Conservation (phyloP, 2,797 vertebrate species). For the Danio kyathit region DNA sequence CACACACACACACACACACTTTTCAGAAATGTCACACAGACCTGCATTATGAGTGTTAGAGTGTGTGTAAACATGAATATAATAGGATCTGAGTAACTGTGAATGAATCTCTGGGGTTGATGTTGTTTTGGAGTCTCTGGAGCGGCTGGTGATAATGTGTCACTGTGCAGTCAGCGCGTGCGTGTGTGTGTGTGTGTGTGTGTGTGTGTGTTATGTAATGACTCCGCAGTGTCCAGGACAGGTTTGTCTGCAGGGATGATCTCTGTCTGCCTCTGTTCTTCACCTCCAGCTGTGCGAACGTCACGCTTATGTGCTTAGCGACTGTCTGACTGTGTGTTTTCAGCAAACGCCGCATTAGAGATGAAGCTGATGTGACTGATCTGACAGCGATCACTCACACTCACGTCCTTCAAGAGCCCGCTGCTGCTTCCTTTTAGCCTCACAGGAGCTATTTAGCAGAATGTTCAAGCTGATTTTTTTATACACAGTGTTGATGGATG, state of each 20-base stretch:
- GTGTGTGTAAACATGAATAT: too few relatives aligned
- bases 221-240: not conserved
- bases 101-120: too few relatives aligned
- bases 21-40: too few relatives aligned
- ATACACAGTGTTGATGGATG: not conserved
- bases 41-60: too few relatives aligned
- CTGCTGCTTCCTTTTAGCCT: not conserved
- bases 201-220: conserved; percentile 14
- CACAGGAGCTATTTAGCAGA: not conserved
- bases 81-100: too few relatives aligned
- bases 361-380: not conserved
- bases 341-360: conserved; percentile 15
- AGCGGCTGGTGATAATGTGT: too few relatives aligned
- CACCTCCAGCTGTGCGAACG: conserved; percentile 20
- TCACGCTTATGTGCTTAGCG: conserved; percentile 47
- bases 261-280: conserved; percentile 28
- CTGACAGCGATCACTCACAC: not conserved
- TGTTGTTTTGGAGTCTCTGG: too few relatives aligned
- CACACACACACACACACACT: too few relatives aligned
- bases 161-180: too few relatives aligned
- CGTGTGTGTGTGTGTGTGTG: too few relatives aligned
- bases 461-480: not conserved
- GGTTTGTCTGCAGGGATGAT: conserved; percentile 21
- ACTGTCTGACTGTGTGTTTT: conserved; percentile 41
- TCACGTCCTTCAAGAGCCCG: not conserved